These are phyloP conservation scores for Calyptomena viridis DNA, from an alignment of 2,113 vertebrate genomes.

Conservation along the genomic window DNA sequence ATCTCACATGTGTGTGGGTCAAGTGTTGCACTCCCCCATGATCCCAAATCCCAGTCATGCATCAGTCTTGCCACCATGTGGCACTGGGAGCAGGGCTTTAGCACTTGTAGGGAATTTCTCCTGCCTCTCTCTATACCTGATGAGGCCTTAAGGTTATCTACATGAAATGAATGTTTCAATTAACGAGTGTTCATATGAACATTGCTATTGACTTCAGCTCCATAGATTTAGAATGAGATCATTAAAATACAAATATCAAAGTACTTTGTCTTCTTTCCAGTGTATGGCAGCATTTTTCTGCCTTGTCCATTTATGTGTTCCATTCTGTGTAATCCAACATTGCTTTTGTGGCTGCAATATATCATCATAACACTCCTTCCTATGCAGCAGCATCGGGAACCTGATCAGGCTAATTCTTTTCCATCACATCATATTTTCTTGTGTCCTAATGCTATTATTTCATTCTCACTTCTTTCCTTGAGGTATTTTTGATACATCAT, in stretches of 20 bases:
- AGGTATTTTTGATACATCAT: neutral
- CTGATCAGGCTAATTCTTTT: conserved; percentile 21
- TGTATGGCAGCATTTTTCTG: neutral
- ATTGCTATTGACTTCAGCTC: neutral
- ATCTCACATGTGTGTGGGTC: neutral
- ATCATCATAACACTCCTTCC: conserved; percentile 13
- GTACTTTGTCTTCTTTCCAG: neutral
- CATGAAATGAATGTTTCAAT: neutral
- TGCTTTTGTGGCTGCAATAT: neutral
- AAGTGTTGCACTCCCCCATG: neutral
- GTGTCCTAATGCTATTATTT: neutral
- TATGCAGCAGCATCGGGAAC: neutral
- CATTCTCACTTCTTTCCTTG: neutral
- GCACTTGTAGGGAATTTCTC: neutral
- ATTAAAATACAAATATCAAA: neutral
- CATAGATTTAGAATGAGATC: neutral
- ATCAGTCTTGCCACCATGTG: neutral
- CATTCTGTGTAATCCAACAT: neutral
- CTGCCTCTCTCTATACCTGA: neutral
- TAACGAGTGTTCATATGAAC: neutral
- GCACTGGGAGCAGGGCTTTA: neutral
- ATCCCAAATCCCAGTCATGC: neutral
- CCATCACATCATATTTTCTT: neutral
- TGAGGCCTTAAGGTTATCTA: neutral
- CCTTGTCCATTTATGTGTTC: neutral